phyloP scores from a whole-genome alignment of 1,140 invertebrate genomes.

The Chlorops oryzae region DNA sequence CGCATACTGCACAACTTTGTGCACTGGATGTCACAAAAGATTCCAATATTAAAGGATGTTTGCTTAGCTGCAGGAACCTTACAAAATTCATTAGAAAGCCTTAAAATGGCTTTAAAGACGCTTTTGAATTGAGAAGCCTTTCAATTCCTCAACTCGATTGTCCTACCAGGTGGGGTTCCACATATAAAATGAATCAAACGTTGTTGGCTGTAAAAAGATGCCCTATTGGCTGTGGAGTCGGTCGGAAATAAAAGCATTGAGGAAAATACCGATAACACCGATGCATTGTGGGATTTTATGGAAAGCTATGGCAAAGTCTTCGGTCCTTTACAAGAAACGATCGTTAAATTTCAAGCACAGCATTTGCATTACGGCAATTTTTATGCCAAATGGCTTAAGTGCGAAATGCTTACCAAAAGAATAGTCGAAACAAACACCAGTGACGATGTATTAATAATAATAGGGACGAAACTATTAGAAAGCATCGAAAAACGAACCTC shows the following conservation, averaged over 20 bases:
- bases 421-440: conserved; percentile 4
- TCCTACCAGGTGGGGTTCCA: conserved; percentile 17
- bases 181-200: conserved; percentile 11
- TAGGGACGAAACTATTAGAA: conserved; percentile 5
- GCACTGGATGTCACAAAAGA: conserved; percentile 12
- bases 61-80: conserved; percentile 2
- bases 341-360: conserved; percentile 11
- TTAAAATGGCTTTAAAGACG: conserved; percentile 4
- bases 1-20: not conserved
- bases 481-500: not conserved
- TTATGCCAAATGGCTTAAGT: conserved; percentile 15
- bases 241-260: conserved; percentile 5
- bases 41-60: not conserved
- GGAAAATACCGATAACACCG: conserved; percentile 5
- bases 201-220: conserved; percentile 9
- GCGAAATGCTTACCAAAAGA: conserved; percentile 11
- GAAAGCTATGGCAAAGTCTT: conserved; percentile 9
- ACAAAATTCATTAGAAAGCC: conserved; percentile 12
- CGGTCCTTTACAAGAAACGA: conserved; percentile 11
- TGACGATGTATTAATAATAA: too few relatives aligned
- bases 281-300: conserved; percentile 12
- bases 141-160: conserved; percentile 14
- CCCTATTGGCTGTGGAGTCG: conserved; percentile 5
- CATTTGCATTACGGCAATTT: conserved; percentile 16
- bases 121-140: conserved; percentile 10